A percentile compares a stretch with the other conserved stretches of the same genome.
phyloP scores from a whole-genome alignment of 2,797 vertebrate species.

The Gambelia wislizenii region DNA sequence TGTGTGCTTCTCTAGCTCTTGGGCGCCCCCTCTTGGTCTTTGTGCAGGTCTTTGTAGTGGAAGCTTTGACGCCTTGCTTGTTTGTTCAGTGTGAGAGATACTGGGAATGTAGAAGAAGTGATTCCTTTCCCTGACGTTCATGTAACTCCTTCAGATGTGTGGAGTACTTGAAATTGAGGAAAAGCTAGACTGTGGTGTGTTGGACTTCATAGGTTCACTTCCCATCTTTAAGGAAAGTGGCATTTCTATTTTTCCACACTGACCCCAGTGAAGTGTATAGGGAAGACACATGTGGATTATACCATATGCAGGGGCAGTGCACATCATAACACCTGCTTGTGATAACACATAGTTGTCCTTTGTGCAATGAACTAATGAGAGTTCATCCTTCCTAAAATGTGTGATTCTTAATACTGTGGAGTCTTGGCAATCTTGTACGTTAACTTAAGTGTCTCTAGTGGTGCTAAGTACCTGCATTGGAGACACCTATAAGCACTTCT shows the following conservation, averaged over 20 bases:
- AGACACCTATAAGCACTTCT: no score
- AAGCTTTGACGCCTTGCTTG: background rate
- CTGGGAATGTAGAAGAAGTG: no score
- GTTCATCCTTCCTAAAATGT: no score
- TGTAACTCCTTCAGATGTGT: background rate
- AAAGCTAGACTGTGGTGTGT: background rate
- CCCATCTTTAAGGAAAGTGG: background rate
- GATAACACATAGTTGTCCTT: no score
- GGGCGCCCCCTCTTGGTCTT: conserved; percentile 18
- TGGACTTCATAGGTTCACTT: background rate
- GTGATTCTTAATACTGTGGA: no score
- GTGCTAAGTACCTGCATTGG: no score
- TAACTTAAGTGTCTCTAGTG: no score
- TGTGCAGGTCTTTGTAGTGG: no score
- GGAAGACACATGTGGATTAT: background rate
- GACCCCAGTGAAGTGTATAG: background rate
- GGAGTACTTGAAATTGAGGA: background rate
- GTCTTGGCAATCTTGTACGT: no score
- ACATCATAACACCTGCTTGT: background rate
- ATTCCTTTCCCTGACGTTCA: no score
- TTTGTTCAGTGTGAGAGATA: background rate
- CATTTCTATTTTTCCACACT: background rate
- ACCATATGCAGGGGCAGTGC: no score
- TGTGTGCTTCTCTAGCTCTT: background rate
- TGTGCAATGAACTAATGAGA: no score